Evolutionary conservation across 53 echinoderm and acorn worm species (phyloP).

Genomic region (Temnopleurus reevesii): DNA sequence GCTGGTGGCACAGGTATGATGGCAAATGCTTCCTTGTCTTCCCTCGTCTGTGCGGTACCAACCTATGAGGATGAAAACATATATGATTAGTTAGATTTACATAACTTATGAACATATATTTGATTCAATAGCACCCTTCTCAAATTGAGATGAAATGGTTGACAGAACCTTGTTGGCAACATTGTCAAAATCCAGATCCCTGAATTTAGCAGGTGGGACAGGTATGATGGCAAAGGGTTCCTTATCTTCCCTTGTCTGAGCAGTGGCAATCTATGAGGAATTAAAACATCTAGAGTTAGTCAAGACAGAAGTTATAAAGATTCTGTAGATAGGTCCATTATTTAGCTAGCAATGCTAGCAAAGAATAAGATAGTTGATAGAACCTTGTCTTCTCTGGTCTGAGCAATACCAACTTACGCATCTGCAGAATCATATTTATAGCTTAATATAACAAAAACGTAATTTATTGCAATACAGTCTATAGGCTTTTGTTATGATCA

Average conservation of each 20-base stretch:
- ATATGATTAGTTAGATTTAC: too few species aligned
- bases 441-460: too few species aligned
- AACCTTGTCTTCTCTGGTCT: too few species aligned
- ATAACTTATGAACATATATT: slow-evolving; percentile 71
- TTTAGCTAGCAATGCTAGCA: slow-evolving; percentile 92
- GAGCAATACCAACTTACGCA: too few species aligned
- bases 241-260: slow-evolving; percentile 79
- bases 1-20: slow-evolving; percentile 86
- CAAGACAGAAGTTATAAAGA: too few species aligned
- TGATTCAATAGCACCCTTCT: slow-evolving; percentile 92
- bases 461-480: too few species aligned
- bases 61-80: too few species aligned
- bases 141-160: slow-evolving; percentile 79
- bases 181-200: slow-evolving; percentile 95
- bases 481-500: slow-evolving; percentile 85
- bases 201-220: slow-evolving; percentile 75
- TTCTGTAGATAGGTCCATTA: too few species aligned
- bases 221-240: slow-evolving; percentile 92
- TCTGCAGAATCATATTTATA: too few species aligned
- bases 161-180: slow-evolving; percentile 95
- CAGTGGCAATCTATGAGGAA: slow-evolving; percentile 79
- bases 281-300: neutral
- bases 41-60: slow-evolving; percentile 87
- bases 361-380: too few species aligned
- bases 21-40: slow-evolving; percentile 96